phyloP scores from a whole-genome alignment of 2,888 invertebrate genomes.

The Drosophila yooni region DNA sequence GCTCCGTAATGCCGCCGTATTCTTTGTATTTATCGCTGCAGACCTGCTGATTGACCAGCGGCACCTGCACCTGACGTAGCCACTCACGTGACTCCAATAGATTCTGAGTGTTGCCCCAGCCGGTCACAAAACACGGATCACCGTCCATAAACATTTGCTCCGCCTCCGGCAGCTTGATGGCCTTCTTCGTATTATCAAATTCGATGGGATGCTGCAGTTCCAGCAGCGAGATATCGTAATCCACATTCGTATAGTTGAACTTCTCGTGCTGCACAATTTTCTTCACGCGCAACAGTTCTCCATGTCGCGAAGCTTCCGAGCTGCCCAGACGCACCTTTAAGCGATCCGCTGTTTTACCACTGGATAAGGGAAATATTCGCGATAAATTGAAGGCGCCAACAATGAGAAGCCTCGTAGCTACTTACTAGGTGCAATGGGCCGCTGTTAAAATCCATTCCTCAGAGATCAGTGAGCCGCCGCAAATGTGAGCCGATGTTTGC shows the following conservation, averaged over 20 bases:
- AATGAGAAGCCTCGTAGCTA: neutral
- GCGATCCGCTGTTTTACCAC: slow-evolving; percentile 71
- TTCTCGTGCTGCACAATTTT: slow-evolving; percentile 86
- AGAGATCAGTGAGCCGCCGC: slow-evolving; percentile 84
- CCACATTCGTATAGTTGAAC: slow-evolving; percentile 86
- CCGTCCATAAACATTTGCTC: slow-evolving; percentile 81
- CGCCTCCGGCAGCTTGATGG: slow-evolving; percentile 85
- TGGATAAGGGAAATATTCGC: slow-evolving; percentile 19
- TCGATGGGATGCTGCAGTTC: slow-evolving; percentile 86
- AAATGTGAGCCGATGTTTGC: slow-evolving; percentile 82
- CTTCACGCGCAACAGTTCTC: slow-evolving; percentile 86
- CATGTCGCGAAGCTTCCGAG: slow-evolving; percentile 85
- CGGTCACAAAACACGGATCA: slow-evolving; percentile 81
- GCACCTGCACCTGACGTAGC: slow-evolving; percentile 86
- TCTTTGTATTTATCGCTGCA: slow-evolving; percentile 86
- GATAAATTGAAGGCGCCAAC: accelerated
- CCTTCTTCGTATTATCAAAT: slow-evolving; percentile 85
- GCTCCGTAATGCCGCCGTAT: slow-evolving; percentile 85
- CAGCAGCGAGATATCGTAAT: slow-evolving; percentile 87
- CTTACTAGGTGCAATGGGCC: slow-evolving; percentile 84
- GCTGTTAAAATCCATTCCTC: slow-evolving; percentile 84
- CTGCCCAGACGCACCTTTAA: slow-evolving; percentile 86
- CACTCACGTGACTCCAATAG: slow-evolving; percentile 75
- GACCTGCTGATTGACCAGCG: slow-evolving; percentile 85
- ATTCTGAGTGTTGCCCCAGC: slow-evolving; percentile 84